Percentiles rank a stretch among this genome's conserved stretches.
phyloP scores from a whole-genome alignment of 2,113 vertebrate genomes.

The Gambusia affinis region DNA sequence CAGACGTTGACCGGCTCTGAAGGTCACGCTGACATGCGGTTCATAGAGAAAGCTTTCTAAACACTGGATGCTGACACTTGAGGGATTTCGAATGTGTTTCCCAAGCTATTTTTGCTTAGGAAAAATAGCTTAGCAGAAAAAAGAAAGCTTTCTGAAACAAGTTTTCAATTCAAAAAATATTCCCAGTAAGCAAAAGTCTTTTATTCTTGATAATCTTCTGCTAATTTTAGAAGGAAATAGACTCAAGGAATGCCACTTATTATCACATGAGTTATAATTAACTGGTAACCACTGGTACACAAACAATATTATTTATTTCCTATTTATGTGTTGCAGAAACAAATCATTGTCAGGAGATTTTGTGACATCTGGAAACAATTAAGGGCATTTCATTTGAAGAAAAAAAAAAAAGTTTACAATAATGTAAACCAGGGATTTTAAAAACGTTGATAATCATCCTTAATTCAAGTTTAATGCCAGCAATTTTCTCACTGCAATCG shows the following conservation, averaged over 20 bases:
- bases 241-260: not conserved
- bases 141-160: not conserved
- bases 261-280: not conserved
- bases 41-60: constrained; percentile 14
- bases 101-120: not conserved
- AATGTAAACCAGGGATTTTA: no score
- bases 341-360: not conserved
- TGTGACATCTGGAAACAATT: not conserved
- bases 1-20: constrained; percentile 40
- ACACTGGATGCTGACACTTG: constrained; percentile 10
- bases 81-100: not conserved
- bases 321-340: not conserved
- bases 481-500: no score
- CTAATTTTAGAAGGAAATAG: not conserved
- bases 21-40: constrained; percentile 61
- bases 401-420: no score
- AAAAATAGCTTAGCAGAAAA: not conserved
- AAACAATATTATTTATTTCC: not conserved
- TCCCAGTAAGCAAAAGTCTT: not conserved
- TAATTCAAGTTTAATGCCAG: no score
- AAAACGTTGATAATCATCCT: no score
- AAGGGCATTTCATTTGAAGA: not conserved
- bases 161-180: not conserved
- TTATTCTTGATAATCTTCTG: not conserved
- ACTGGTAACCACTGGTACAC: not conserved